Percentiles rank a stretch among this genome's conserved stretches.
phyloP scores from a whole-genome alignment of 2,888 invertebrate species.

The Exocentrus adspersus region DNA sequence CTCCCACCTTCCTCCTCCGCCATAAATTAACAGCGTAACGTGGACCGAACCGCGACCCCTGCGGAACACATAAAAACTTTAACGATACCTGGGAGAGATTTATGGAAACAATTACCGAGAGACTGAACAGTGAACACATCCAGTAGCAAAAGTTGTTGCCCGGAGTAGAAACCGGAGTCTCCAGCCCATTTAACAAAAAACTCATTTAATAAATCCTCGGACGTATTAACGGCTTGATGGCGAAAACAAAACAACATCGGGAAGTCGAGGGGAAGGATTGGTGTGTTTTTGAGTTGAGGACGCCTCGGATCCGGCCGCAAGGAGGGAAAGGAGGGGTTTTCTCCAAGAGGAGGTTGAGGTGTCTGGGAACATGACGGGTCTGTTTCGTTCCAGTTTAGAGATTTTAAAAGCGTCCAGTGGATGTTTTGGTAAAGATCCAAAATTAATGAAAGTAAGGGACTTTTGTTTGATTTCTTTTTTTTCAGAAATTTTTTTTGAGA shows the following conservation, averaged over 20 bases:
- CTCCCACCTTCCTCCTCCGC: background rate
- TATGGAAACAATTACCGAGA: constrained; percentile 32
- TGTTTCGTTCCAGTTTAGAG: background rate
- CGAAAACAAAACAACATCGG: constrained; percentile 32
- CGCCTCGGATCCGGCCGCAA: background rate
- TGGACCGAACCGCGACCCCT: constrained; percentile 27
- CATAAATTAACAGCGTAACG: constrained; percentile 18
- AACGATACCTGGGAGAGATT: constrained; percentile 28
- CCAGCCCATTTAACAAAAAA: constrained; percentile 41
- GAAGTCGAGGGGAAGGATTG: constrained; percentile 21
- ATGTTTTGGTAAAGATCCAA: no score
- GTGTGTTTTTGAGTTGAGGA: constrained; percentile 11
- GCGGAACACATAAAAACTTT: constrained; percentile 30
- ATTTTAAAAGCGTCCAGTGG: no score
- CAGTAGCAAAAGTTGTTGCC: constrained; percentile 20
- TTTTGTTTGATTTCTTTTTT: background rate
- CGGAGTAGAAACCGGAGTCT: constrained; percentile 1
- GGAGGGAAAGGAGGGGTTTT: background rate
- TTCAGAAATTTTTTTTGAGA: no score
- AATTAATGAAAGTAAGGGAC: no score
- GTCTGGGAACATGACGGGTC: background rate
- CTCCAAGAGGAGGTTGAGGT: background rate
- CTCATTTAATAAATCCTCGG: constrained; percentile 39
- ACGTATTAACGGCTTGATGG: constrained; percentile 38
- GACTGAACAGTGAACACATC: constrained; percentile 17